phyloP scores from a whole-genome alignment of 2,113 vertebrate genomes.

The Festucalex cinctus region DNA sequence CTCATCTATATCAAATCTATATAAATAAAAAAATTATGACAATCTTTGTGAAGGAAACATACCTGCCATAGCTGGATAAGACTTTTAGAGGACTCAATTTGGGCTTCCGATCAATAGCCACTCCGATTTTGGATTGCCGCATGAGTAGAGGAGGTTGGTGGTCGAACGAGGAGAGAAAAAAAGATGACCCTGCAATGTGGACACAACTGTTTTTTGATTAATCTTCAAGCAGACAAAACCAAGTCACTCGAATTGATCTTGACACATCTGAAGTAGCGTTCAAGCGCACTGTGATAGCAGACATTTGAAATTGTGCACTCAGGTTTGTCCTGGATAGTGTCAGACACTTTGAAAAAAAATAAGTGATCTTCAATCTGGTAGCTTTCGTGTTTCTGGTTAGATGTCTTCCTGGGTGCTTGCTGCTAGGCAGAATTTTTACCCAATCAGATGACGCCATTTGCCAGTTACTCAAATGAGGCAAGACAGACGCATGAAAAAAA shows the following conservation, averaged over 20 bases:
- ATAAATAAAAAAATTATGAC: no score
- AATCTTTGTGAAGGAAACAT: no score
- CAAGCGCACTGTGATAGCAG: constrained; percentile 18
- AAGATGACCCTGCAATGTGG: constrained; percentile 17
- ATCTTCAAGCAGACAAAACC: constrained; percentile 7
- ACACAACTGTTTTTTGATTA: not conserved
- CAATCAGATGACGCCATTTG: not conserved
- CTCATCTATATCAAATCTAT: no score
- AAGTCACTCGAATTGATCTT: constrained; percentile 15
- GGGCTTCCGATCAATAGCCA: constrained; percentile 43
- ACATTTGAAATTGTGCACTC: not conserved
- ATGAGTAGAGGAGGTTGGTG: constrained; percentile 40
- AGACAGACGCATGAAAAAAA: no score
- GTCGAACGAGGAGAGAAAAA: constrained; percentile 45
- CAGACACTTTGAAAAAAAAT: not conserved
- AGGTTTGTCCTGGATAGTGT: not conserved
- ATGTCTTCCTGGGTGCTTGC: not conserved
- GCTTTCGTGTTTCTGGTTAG: not conserved
- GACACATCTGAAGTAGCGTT: constrained; percentile 9
- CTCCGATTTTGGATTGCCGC: constrained; percentile 47
- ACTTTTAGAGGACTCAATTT: constrained; percentile 30
- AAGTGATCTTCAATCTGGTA: not conserved
- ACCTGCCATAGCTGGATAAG: constrained; percentile 45
- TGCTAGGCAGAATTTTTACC: not conserved
- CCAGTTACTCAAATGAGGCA: not conserved